phyloP scores from a whole-genome alignment of 2,888 invertebrate species.

The Endotricha flammealis region DNA sequence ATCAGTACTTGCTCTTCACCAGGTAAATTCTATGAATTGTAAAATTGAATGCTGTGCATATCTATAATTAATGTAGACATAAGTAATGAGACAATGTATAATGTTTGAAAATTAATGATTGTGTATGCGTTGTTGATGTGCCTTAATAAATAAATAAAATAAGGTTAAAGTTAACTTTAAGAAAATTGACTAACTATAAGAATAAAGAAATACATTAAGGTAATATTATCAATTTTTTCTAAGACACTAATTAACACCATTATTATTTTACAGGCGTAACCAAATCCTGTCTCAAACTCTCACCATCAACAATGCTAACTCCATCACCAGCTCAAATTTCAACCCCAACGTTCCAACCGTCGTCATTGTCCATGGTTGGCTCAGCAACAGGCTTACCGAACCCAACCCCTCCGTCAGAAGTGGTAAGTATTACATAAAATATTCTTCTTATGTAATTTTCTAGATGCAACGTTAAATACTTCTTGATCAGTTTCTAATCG shows the following conservation, averaged over 20 bases:
- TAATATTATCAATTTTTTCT: not conserved
- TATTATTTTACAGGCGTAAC: slow-evolving; percentile 33
- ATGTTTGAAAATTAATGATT: too few relatives aligned
- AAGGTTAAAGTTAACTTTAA: not conserved
- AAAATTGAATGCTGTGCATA: too few relatives aligned
- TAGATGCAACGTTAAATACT: too few relatives aligned
- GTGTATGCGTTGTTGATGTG: too few relatives aligned
- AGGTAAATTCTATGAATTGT: too few relatives aligned
- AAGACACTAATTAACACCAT: not conserved
- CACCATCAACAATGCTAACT: slow-evolving; percentile 29
- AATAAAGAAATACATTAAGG: not conserved
- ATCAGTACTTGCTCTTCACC: slow-evolving; percentile 32
- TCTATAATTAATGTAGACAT: too few relatives aligned
- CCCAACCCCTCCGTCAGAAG: slow-evolving; percentile 28
- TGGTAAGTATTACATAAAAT: slow-evolving; percentile 34
- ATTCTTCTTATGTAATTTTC: too few relatives aligned
- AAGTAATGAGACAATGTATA: too few relatives aligned
- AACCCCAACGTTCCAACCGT: slow-evolving; percentile 31
- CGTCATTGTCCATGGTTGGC: slow-evolving; percentile 46
- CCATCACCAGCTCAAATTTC: slow-evolving; percentile 38
- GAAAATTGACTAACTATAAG: not conserved
- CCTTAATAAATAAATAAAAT: not conserved
- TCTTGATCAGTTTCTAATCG: too few relatives aligned
- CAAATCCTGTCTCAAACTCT: slow-evolving; percentile 27
- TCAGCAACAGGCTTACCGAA: slow-evolving; percentile 28